phyloP scores from a whole-genome alignment of 1,140 invertebrate species.

The Himalopsyche phryganea region DNA sequence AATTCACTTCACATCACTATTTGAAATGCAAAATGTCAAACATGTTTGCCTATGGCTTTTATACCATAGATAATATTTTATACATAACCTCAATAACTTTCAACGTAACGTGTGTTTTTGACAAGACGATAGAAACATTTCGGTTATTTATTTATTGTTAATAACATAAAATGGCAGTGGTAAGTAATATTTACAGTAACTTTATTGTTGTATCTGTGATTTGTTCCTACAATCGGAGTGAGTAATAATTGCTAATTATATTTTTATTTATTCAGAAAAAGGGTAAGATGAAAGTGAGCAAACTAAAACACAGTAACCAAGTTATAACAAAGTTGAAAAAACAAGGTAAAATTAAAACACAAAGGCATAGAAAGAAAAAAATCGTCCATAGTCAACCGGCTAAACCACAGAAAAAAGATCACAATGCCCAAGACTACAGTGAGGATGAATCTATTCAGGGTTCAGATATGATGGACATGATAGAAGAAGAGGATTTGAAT shows the following conservation, averaged over 20 bases:
- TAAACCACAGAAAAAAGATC: constrained; percentile 4
- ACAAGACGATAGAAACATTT: no score
- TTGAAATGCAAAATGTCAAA: no score
- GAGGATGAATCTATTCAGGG: constrained; percentile 53
- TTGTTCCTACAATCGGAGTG: not conserved
- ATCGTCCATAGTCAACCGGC: constrained; percentile 41
- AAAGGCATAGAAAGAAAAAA: constrained; percentile 49
- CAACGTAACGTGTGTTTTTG: no score
- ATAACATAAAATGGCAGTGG: no score
- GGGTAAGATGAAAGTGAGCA: constrained; percentile 57
- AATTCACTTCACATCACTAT: no score
- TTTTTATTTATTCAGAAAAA: constrained; percentile 45
- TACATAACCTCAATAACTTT: no score
- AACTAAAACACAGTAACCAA: constrained; percentile 61
- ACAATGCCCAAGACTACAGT: constrained; percentile 38
- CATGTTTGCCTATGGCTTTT: no score
- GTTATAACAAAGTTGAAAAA: constrained; percentile 59
- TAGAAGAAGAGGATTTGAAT: constrained; percentile 61
- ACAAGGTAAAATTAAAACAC: constrained; percentile 58
- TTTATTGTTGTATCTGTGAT: not conserved
- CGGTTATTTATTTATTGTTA: no score
- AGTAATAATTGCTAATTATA: not conserved
- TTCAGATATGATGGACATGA: constrained; percentile 61
- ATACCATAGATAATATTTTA: no score
- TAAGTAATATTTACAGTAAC: no score